These are phyloP conservation scores for Acleris laterana DNA, from an alignment of 2,888 invertebrate species.

Conservation along the genomic window DNA sequence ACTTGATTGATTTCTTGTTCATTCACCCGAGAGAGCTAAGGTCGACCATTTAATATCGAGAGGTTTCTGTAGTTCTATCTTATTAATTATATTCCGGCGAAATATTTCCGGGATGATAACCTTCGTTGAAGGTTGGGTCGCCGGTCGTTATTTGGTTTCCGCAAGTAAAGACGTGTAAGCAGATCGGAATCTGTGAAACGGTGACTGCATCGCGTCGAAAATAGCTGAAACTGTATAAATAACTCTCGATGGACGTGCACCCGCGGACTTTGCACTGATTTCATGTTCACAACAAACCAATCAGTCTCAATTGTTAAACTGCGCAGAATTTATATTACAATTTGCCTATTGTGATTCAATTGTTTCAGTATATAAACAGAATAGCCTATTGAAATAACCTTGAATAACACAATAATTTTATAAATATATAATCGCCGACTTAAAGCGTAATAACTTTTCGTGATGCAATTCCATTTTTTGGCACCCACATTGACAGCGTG, in stretches of 20 bases:
- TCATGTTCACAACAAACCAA: slow-evolving; percentile 51
- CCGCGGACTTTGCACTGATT: slow-evolving; percentile 57
- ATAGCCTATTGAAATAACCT: slow-evolving; percentile 11
- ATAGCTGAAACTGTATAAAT: slow-evolving; percentile 52
- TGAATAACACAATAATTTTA: background rate
- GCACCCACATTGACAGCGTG: slow-evolving; percentile 50
- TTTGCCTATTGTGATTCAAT: slow-evolving; percentile 23
- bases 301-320: slow-evolving; percentile 48
- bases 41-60: slow-evolving; percentile 48
- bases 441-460: slow-evolving; percentile 3
- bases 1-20: slow-evolving; percentile 52
- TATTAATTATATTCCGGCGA: slow-evolving; percentile 37
- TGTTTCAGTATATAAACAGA: background rate
- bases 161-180: slow-evolving; percentile 34
- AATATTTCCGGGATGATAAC: slow-evolving; percentile 44
- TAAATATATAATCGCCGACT: background rate
- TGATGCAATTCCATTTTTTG: slow-evolving; percentile 43
- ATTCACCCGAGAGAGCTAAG: slow-evolving; percentile 45
- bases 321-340: slow-evolving; percentile 39
- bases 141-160: slow-evolving; percentile 41
- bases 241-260: slow-evolving; percentile 44
- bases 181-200: slow-evolving; percentile 33
- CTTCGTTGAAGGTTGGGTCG: slow-evolving; percentile 45
- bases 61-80: slow-evolving; percentile 48
- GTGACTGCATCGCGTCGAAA: slow-evolving; percentile 39